Evolutionary conservation across 92 coral and sea anemone genomes (phyloP).

Genomic region (Bergia sp.): DNA sequence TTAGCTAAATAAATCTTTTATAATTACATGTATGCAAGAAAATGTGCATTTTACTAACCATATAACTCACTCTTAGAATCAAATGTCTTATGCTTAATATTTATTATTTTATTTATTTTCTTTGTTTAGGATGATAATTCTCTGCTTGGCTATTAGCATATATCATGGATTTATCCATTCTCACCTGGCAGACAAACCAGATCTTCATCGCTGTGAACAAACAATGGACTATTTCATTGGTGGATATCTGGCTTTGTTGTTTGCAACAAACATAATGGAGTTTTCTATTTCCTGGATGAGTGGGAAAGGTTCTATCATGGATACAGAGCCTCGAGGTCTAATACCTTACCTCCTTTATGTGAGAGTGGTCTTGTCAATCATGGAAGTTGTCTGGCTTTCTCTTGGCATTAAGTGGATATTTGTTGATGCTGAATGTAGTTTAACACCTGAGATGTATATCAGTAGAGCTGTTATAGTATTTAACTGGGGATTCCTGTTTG

Average conservation of each 20-base stretch:
- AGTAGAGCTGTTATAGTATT: conserved; percentile 89
- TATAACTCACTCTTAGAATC: no score
- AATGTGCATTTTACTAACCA: no score
- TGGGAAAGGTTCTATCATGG: conserved; percentile 92
- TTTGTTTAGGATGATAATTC: conserved; percentile 76
- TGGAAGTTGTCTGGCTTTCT: conserved; percentile 91
- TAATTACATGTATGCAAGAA: no score
- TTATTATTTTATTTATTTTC: background rate
- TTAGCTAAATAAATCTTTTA: no score
- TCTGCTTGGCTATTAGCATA: conserved; percentile 72
- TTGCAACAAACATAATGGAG: conserved; percentile 96
- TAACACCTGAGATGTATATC: conserved; percentile 70
- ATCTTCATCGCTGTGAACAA: conserved; percentile 76
- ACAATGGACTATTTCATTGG: conserved; percentile 95
- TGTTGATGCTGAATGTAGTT: conserved; percentile 68
- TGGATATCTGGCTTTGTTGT: conserved; percentile 90
- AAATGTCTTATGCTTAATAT: no score
- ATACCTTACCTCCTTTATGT: conserved; percentile 89
- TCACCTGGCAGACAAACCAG: conserved; percentile 50
- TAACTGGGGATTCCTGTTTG: conserved; percentile 91
- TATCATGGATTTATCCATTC: conserved; percentile 81
- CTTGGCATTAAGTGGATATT: conserved; percentile 96
- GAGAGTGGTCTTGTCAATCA: conserved; percentile 76
- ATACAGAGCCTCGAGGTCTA: conserved; percentile 85
- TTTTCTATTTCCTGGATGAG: conserved; percentile 95